A percentile compares a stretch with the other conserved stretches of the same genome.
Conservation (phyloP, 2,113 vertebrate species). For the Todiramphus chloris region DNA sequence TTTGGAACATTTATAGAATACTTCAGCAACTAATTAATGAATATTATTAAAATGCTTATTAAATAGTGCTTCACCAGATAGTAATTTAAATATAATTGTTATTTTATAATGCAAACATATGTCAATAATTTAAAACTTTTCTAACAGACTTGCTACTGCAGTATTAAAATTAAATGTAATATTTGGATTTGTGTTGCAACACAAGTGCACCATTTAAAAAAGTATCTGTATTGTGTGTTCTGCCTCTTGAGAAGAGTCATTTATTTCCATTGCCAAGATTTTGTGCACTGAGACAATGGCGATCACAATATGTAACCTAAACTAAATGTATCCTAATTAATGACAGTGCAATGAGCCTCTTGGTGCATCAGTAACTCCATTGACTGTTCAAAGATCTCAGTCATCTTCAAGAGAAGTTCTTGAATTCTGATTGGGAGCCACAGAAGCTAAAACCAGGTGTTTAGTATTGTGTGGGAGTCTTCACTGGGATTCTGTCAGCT, state of each 20-base stretch:
- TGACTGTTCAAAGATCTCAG: background rate
- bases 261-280: background rate
- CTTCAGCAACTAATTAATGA: background rate
- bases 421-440: background rate
- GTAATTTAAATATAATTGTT: background rate
- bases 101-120: background rate
- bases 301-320: background rate
- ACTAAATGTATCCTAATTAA: background rate
- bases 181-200: background rate
- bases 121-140: background rate
- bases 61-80: background rate
- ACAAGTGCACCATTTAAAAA: background rate
- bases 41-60: background rate
- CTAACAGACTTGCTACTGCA: background rate
- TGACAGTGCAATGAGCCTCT: background rate
- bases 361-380: background rate
- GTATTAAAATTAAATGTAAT: background rate
- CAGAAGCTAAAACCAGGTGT: background rate
- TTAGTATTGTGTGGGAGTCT: background rate
- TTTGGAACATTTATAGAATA: background rate
- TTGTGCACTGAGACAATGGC: background rate
- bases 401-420: background rate
- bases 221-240: background rate
- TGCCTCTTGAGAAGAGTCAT: background rate
- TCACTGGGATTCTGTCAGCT: background rate